These are phyloP conservation scores for Chironomus tepperi DNA, from an alignment of 1,140 invertebrate species.

Conservation along the genomic window DNA sequence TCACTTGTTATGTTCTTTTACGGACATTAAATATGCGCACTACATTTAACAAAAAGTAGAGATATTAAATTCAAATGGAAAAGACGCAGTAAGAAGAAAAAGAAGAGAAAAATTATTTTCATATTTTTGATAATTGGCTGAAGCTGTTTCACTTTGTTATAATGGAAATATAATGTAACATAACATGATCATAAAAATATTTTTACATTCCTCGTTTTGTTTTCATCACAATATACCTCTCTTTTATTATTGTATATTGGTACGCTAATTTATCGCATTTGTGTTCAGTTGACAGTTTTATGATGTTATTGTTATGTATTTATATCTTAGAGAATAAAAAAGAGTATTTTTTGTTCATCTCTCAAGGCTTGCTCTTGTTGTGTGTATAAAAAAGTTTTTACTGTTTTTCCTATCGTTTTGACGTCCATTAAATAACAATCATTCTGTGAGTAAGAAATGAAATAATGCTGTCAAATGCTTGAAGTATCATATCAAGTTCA, in stretches of 20 bases:
- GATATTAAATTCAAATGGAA: background rate
- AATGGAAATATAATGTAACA: background rate
- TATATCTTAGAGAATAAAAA: background rate
- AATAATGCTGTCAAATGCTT: too few species aligned
- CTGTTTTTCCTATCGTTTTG: too few species aligned
- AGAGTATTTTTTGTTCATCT: too few species aligned
- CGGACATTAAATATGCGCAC: background rate
- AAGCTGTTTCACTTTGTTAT: background rate
- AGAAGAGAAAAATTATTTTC: background rate
- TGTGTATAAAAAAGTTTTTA: too few species aligned
- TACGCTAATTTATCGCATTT: conserved; percentile 17
- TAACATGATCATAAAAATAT: conserved; percentile 9
- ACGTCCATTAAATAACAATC: too few species aligned
- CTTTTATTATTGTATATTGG: background rate
- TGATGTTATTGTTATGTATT: conserved; percentile 21
- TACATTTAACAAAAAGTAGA: background rate
- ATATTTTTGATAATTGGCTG: conserved; percentile 1
- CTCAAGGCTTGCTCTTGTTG: too few species aligned
- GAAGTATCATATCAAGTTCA: too few species aligned
- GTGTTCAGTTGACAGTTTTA: conserved; percentile 18
- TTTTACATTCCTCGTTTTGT: background rate
- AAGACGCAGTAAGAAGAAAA: background rate
- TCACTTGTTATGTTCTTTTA: background rate
- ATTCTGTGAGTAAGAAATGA: too few species aligned
- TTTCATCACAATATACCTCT: too few species aligned